Conservation (phyloP, 1,140 invertebrate genomes). For the Pseudoatta argentina region DNA sequence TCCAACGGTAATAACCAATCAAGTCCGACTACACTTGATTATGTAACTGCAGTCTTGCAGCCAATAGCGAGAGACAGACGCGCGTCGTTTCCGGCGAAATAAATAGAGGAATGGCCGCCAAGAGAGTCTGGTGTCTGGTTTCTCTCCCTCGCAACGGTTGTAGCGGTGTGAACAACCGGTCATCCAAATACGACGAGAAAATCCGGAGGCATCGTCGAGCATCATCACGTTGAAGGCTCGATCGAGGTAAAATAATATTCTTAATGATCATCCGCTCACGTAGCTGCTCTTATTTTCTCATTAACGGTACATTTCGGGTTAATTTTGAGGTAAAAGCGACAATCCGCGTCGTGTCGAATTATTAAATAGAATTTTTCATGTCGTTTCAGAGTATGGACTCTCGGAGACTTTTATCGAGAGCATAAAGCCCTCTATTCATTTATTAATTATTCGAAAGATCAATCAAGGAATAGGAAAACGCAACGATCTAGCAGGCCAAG, state of each 20-base stretch:
- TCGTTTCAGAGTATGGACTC: conserved; percentile 37
- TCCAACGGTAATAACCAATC: not conserved
- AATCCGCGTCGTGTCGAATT: not conserved
- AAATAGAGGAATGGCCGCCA: too few species aligned
- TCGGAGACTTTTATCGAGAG: not conserved
- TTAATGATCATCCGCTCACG: not conserved
- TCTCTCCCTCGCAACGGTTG: not conserved
- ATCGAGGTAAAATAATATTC: conserved; percentile 26
- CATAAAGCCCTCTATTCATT: not conserved
- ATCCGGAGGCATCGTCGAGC: conserved; percentile 13
- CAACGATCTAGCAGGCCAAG: not conserved
- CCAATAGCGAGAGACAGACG: not conserved
- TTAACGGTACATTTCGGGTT: not conserved
- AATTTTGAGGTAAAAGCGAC: not conserved
- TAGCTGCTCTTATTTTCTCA: not conserved
- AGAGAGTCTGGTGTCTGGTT: not conserved
- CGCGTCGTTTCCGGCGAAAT: conserved; percentile 30
- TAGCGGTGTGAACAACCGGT: not conserved
- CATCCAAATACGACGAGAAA: not conserved
- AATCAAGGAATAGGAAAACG: not conserved
- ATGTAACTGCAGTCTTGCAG: not conserved
- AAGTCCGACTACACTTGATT: not conserved
- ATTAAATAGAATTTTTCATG: not conserved
- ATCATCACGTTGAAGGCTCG: not conserved
- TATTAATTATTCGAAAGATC: too few species aligned